Base-by-base conservation (phyloP, 2,888 invertebrate genomes). In the Habroteleia sp. region DNA sequence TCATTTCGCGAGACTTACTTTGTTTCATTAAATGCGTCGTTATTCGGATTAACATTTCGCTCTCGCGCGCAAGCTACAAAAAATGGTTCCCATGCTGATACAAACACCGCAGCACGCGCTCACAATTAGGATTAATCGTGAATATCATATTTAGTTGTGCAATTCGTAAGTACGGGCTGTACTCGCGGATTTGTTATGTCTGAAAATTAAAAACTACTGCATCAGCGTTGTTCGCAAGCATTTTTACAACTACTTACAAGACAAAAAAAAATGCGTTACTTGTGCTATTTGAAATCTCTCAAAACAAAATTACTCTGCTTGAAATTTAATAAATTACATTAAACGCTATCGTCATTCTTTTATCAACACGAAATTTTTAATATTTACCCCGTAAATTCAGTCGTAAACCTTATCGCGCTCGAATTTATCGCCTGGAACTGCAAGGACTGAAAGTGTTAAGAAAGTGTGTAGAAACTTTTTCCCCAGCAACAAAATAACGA, bases 71-170 rank as follows among this genome's bases (percentile, higher is more conserved):
- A 10, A n/a, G n/a, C 7, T 16, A 13, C 23, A 39, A 4, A 41
- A 39, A 50, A 41, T 33, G 23, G 25, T 23, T 17, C 2, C 2
- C 8, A 13, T 23, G 10, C 29, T 29, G 33, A 54, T 35, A 44
- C 10, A 33, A 35, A 27, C 3, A 2, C 29, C 4, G 16, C 29
- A 0, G 3, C 17, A 13, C 7, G 10, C 13, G 17, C 4, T 17
- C 35, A 41, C 52, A 52, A 62, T 65, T 65, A 65, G 29, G 33
- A 65, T 65, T 50, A 50, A 65, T 65, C 52, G 54, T 10, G 54
- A 6, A 65, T 65, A 44, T 44, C 44, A 44, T 54, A 54, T 65
- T 54, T 54, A 33, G 41, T 29, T 16, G 25, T 1, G 6, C 35
- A 37, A 37, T n/a, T n/a, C n/a, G 31, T 13, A 8, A 20, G 27